Percentiles rank a stretch among this genome's conserved stretches.
Conservation (phyloP, 2,888 invertebrate species). For the Gymnocheta viridis region DNA sequence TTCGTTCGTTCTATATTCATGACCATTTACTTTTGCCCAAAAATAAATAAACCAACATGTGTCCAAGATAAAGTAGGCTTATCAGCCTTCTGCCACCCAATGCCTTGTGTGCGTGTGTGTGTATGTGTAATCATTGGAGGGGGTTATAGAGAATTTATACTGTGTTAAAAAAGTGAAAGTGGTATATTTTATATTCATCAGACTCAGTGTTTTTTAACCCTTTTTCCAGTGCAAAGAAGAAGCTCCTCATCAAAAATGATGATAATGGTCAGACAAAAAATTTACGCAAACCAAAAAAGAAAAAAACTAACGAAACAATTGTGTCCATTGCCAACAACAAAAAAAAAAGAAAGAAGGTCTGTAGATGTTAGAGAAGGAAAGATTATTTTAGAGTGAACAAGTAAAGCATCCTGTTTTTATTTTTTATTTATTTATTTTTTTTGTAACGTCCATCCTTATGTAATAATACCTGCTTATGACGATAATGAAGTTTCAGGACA, state of each 20-base stretch:
- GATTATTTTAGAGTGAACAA: slow-evolving; percentile 23
- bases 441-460: slow-evolving; percentile 50
- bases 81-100: slow-evolving; percentile 60
- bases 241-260: slow-evolving; percentile 70
- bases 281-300: background rate
- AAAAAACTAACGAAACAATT: slow-evolving; percentile 39
- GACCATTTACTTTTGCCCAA: slow-evolving; percentile 49
- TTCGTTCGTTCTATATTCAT: slow-evolving; percentile 68
- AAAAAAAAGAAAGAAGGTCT: background rate
- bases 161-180: slow-evolving; percentile 52
- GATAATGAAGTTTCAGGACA: slow-evolving; percentile 47
- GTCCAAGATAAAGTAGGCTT: slow-evolving; percentile 68
- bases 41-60: slow-evolving; percentile 54
- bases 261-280: slow-evolving; percentile 68
- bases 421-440: too few species aligned
- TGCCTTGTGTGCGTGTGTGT: background rate
- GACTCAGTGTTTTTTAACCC: slow-evolving; percentile 59
- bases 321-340: slow-evolving; percentile 44
- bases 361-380: slow-evolving; percentile 8
- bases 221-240: slow-evolving; percentile 50
- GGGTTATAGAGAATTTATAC: background rate
- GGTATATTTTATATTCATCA: slow-evolving; percentile 57
- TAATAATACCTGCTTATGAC: slow-evolving; percentile 61
- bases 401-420: background rate
- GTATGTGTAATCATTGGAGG: too few species aligned